Conservation (phyloP, 2,888 invertebrate genomes). For the Agrotis segetum region DNA sequence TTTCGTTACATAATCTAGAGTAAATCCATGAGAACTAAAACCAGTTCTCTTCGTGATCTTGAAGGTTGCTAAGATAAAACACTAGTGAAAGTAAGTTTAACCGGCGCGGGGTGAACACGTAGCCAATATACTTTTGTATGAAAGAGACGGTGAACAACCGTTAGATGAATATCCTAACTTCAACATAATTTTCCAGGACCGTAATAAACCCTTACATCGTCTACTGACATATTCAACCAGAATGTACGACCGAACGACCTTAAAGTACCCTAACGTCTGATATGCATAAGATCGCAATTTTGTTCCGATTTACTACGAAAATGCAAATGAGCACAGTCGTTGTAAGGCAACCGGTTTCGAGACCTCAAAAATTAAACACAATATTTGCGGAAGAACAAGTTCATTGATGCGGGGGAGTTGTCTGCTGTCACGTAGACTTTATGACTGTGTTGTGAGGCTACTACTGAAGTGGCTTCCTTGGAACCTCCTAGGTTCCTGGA, state of each 20-base stretch:
- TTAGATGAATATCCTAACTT: conserved; percentile 58
- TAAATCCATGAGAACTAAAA: conserved; percentile 67
- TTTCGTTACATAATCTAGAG: conserved; percentile 60
- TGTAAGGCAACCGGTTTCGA: conserved; percentile 34
- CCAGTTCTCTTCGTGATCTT: conserved; percentile 71
- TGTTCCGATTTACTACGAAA: conserved; percentile 43
- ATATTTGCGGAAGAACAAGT: conserved; percentile 31
- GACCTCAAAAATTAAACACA: conserved; percentile 32
- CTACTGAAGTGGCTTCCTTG: background rate
- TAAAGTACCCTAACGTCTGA: conserved; percentile 28
- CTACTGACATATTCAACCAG: conserved; percentile 39
- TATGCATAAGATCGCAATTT: conserved; percentile 43
- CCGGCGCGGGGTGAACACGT: conserved; percentile 59
- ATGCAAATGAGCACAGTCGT: conserved; percentile 31
- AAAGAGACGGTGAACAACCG: conserved; percentile 49
- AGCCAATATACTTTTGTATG: conserved; percentile 61
- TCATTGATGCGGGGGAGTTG: conserved; percentile 19
- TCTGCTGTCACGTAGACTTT: conserved; percentile 6
- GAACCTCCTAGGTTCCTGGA: background rate
- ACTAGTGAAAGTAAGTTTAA: conserved; percentile 74
- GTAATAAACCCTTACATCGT: conserved; percentile 54
- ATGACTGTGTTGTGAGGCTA: conserved; percentile 5
- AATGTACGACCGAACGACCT: conserved; percentile 24
- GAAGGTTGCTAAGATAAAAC: conserved; percentile 73
- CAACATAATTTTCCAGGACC: conserved; percentile 58